These are phyloP conservation scores for Drosophila repleta DNA, from an alignment of 1,140 invertebrate species.

Conservation along the genomic window DNA sequence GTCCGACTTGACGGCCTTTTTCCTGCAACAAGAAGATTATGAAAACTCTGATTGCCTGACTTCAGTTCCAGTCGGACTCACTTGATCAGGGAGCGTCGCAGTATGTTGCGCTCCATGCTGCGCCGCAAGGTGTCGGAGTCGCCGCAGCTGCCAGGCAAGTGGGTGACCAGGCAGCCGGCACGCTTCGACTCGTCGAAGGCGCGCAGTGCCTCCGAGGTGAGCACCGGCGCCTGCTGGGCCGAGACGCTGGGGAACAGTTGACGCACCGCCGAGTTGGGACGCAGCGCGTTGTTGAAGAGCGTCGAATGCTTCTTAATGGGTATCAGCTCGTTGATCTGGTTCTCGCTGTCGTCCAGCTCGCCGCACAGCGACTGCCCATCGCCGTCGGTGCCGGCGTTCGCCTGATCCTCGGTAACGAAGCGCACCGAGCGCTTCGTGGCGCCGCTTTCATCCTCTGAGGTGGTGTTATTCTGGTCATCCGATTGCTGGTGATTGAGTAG, in stretches of 20 bases:
- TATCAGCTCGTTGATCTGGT: constrained; percentile 81
- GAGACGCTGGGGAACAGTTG: constrained; percentile 88
- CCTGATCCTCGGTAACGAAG: constrained; percentile 71
- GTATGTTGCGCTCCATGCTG: constrained; percentile 90
- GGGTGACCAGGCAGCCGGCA: constrained; percentile 84
- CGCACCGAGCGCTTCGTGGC: constrained; percentile 79
- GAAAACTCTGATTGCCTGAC: background rate
- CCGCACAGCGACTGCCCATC: constrained; percentile 61
- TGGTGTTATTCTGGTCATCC: constrained; percentile 81
- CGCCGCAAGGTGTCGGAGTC: constrained; percentile 86
- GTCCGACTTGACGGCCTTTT: constrained; percentile 86
- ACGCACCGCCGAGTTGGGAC: constrained; percentile 89
- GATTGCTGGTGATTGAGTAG: constrained; percentile 49
- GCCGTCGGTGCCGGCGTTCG: constrained; percentile 63
- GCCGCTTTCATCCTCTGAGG: constrained; percentile 76
- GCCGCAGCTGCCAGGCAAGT: constrained; percentile 81
- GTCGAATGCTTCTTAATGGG: constrained; percentile 83
- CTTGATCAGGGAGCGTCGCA: constrained; percentile 89
- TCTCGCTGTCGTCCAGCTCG: constrained; percentile 73
- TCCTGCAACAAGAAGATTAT: constrained; percentile 53
- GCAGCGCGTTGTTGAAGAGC: constrained; percentile 79
- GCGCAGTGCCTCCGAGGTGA: constrained; percentile 87
- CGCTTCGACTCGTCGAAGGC: constrained; percentile 88
- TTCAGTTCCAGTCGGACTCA: constrained; percentile 76
- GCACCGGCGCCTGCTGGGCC: constrained; percentile 86